These are phyloP conservation scores for Moxostoma hubbsi DNA, from an alignment of 2,797 vertebrate genomes.

Conservation along the genomic window DNA sequence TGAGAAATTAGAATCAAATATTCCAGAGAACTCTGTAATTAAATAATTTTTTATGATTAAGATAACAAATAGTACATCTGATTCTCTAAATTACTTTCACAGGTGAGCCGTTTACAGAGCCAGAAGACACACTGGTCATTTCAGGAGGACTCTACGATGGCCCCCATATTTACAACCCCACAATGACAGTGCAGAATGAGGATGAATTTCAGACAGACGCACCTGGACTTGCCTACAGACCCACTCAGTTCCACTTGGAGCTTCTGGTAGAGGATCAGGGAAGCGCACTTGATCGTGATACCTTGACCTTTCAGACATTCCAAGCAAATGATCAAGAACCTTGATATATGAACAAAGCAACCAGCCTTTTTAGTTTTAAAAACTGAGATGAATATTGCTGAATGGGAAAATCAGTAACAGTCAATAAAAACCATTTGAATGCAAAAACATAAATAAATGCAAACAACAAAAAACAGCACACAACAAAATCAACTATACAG, in stretches of 20 bases:
- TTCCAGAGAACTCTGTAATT: too few species aligned
- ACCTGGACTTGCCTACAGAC: slow-evolving; percentile 54
- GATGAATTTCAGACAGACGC: slow-evolving; percentile 59
- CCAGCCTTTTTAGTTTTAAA: slow-evolving; percentile 5
- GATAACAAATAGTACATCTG: not conserved
- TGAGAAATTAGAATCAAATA: too few species aligned
- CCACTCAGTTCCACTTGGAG: slow-evolving; percentile 72
- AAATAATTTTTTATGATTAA: not conserved
- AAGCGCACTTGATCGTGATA: slow-evolving; percentile 40
- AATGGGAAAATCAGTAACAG: too few species aligned
- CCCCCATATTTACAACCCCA: slow-evolving; percentile 74
- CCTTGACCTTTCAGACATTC: slow-evolving; percentile 55
- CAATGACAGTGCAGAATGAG: slow-evolving; percentile 54
- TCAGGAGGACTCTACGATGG: slow-evolving; percentile 81
- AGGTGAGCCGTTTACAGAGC: slow-evolving; percentile 67
- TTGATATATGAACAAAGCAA: slow-evolving; percentile 27
- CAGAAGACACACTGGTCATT: slow-evolving; percentile 77
- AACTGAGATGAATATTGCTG: not conserved
- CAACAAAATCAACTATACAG: not conserved
- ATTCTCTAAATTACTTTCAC: slow-evolving; percentile 12
- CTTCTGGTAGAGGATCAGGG: slow-evolving; percentile 70
- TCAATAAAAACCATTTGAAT: too few species aligned
- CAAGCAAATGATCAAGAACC: slow-evolving; percentile 44
- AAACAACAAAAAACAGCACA: not conserved
- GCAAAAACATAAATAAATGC: not conserved